Conservation (phyloP, 1,140 invertebrate genomes). For the Drosophila willistoni region DNA sequence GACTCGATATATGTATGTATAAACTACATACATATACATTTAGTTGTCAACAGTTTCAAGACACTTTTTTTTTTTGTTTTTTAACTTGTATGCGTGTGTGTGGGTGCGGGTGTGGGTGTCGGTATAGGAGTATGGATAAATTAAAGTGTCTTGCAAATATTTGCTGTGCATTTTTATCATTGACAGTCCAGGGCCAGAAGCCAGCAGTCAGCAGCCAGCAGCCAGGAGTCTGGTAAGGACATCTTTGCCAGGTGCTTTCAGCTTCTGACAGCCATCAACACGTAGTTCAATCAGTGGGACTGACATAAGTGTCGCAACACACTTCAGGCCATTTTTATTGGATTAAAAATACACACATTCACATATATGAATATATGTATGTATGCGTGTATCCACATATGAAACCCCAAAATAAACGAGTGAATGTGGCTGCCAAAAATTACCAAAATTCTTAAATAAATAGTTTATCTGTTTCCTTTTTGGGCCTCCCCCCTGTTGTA, state of each 20-base stretch:
- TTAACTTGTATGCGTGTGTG: conserved; percentile 8
- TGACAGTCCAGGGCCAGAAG: conserved; percentile 3
- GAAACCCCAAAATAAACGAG: background rate
- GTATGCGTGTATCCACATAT: background rate
- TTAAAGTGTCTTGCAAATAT: conserved; percentile 72
- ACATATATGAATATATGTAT: background rate
- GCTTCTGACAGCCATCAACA: conserved; percentile 47
- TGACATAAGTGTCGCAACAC: conserved; percentile 19
- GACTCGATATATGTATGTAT: conserved; percentile 8
- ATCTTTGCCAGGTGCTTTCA: conserved; percentile 17
- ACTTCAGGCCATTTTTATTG: conserved; percentile 39
- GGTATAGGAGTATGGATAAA: conserved; percentile 32
- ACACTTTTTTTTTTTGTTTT: conserved; percentile 29
- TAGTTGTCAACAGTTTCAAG: conserved; percentile 57
- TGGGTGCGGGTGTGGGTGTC: conserved; percentile 1
- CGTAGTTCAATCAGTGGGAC: conserved; percentile 62
- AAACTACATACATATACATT: conserved; percentile 29
- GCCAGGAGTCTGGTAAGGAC: background rate
- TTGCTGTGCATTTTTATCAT: conserved; percentile 53
- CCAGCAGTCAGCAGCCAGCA: background rate
- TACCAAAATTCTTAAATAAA: too few species aligned
- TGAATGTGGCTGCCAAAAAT: background rate
- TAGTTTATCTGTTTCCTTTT: too few species aligned
- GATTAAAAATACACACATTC: conserved; percentile 36
- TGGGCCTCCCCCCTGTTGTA: too few species aligned